A percentile compares a stretch with the other conserved stretches of the same genome.
These are phyloP conservation scores for Vicugna pacos DNA, from an alignment of 2,113 vertebrate species.

Conservation along the genomic window DNA sequence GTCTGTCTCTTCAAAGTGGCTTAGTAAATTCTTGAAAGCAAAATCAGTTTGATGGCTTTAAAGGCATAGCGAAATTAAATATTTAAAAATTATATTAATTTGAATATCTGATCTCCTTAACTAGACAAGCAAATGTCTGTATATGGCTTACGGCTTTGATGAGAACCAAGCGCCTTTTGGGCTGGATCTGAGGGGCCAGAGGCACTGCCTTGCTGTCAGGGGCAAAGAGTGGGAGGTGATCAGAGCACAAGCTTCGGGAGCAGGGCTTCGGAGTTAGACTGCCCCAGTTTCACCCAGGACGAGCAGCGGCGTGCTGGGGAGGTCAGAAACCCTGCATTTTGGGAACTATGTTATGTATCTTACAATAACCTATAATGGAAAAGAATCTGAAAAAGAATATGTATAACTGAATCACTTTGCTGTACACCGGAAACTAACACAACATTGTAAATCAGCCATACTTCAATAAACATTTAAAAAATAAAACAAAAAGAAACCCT, in stretches of 20 bases:
- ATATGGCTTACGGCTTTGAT: background rate
- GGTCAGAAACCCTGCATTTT: background rate
- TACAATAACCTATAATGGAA: too few species aligned
- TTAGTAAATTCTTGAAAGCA: constrained; percentile 53
- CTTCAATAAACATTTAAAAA: too few species aligned
- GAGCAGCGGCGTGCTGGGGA: rapidly evolving
- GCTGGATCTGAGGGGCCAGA: rapidly evolving
- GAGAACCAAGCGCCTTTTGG: background rate
- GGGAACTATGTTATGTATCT: too few species aligned
- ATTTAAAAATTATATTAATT: constrained; percentile 4
- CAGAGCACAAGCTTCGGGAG: background rate
- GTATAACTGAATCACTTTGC: too few species aligned
- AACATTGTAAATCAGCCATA: too few species aligned
- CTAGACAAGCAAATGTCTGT: background rate
- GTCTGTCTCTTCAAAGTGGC: constrained; percentile 36
- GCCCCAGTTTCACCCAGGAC: background rate
- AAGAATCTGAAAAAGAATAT: too few species aligned
- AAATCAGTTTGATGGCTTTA: background rate
- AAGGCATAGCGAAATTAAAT: constrained; percentile 9
- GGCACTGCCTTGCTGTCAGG: background rate
- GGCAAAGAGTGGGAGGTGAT: background rate
- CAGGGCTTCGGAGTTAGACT: background rate
- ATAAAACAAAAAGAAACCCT: background rate
- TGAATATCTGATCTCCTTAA: constrained; percentile 1
- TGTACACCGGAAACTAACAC: too few species aligned